Base-by-base conservation (phyloP, 2,113 vertebrate genomes). In the Vulpes ferrilata region DNA sequence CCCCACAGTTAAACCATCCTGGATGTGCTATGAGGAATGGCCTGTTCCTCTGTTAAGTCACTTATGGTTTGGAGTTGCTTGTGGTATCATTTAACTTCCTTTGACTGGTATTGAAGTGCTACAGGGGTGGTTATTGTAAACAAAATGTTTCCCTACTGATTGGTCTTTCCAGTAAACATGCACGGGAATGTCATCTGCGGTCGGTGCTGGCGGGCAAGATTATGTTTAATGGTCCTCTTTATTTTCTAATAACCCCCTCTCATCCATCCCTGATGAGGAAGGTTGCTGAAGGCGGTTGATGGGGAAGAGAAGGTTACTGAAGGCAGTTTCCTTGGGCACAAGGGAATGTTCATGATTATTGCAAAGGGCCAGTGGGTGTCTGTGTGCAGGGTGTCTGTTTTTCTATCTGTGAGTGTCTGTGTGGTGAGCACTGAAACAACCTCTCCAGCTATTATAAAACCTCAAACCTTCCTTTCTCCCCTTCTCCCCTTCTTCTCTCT, bases 181-280 rank as follows among this genome's bases (percentile, higher is more conserved):
- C 20, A 22, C 48, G 48, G 57, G 73, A 80, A 64, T 59, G 53
- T 96, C 30, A 51, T 35, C 23, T 80, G 57, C 11, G 86, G 83
- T 30, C 15, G 53, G 32, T 64, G 22, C 35, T 81, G 4, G 59
- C 48, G 38, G 53, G 82, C 43, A 69, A 65, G 32, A 76, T 83
- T 96, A 43, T 51, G 62, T 62, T 87, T 83, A 92, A 95, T 22
- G 43, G 62, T 27, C 12, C 55, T 79, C 95, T 96, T 91, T 48
- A 64, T 81, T 53, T 88, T 69, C 62, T 65, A 67, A 7, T 1
- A 69, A 64, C 35, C 62, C 8, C 16, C 30, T 93, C 74, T 57
- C 59, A 53, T 57, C 35, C 13, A 53, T 57, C 35, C 13, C 17
- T 62, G 11, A 60, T 64, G 65, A 71, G 64, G 9, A 92, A 83